These are phyloP conservation scores for Trichomalopsis sarcophagae DNA, from an alignment of 1,140 invertebrate species.

Conservation along the genomic window DNA sequence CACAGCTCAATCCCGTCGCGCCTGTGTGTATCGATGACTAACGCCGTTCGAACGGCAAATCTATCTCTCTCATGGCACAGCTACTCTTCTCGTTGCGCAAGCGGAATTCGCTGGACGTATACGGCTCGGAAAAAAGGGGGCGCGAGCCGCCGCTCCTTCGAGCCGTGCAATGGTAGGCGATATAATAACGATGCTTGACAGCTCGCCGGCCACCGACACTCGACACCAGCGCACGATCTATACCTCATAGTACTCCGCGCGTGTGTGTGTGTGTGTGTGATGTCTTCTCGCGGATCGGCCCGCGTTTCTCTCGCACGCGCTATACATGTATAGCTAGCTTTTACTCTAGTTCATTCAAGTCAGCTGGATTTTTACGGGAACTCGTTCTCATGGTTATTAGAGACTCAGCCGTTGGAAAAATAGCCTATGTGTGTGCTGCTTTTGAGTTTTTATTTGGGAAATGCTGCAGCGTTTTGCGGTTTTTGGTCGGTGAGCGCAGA, in stretches of 20 bases:
- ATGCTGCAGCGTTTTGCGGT: background rate
- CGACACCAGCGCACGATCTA: conserved; percentile 60
- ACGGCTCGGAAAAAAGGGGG: background rate
- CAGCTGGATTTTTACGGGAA: background rate
- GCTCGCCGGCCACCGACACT: conserved; percentile 67
- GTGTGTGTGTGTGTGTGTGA: background rate
- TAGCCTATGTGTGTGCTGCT: background rate
- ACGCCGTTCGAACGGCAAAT: conserved; percentile 12
- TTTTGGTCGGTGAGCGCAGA: background rate
- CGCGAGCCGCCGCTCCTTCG: background rate
- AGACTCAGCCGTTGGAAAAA: background rate
- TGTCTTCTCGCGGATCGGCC: conserved; percentile 26
- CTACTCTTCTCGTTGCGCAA: conserved; percentile 37
- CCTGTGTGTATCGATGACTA: conserved; percentile 26
- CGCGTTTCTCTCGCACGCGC: conserved; percentile 40
- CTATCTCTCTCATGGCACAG: background rate
- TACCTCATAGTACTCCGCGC: background rate
- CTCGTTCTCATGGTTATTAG: conserved; percentile 1
- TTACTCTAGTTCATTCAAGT: conserved; percentile 6
- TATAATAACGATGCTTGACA: conserved; percentile 72
- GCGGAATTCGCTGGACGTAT: conserved; percentile 55
- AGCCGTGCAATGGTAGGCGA: conserved; percentile 63
- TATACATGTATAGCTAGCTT: background rate
- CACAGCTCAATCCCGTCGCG: background rate
- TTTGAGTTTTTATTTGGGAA: background rate